These are phyloP conservation scores for Desoria tigrina DNA, from an alignment of 2,888 invertebrate genomes.

Conservation along the genomic window DNA sequence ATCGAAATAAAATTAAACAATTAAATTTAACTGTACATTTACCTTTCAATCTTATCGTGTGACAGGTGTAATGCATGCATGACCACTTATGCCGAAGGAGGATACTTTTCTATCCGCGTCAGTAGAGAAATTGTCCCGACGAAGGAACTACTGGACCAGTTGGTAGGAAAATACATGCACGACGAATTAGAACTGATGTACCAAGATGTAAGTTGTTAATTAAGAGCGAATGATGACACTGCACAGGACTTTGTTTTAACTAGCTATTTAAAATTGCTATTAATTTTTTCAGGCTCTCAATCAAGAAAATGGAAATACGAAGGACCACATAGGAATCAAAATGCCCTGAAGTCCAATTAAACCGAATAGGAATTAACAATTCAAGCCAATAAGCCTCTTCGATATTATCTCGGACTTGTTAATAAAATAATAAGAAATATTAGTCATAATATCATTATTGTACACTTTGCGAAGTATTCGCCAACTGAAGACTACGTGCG, in stretches of 20 bases:
- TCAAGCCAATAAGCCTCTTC: too few relatives aligned
- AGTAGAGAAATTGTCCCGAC: conserved; percentile 51
- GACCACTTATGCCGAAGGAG: conserved; percentile 47
- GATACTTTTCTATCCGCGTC: conserved; percentile 48
- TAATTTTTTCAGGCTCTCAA: conserved; percentile 24
- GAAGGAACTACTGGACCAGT: conserved; percentile 49
- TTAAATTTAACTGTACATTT: not conserved
- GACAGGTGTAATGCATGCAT: conserved; percentile 49
- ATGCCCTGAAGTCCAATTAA: not conserved
- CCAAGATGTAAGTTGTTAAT: conserved; percentile 44
- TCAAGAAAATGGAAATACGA: conserved; percentile 18
- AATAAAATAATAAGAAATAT: too few relatives aligned
- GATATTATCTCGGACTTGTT: too few relatives aligned
- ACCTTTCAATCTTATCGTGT: too few relatives aligned
- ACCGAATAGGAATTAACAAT: too few relatives aligned
- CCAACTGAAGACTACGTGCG: too few relatives aligned
- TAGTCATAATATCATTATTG: too few relatives aligned
- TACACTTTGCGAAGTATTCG: too few relatives aligned
- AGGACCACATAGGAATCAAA: conserved; percentile 24
- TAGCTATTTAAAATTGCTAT: too few relatives aligned
- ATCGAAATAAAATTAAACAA: too few relatives aligned
- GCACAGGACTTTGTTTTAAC: too few relatives aligned
- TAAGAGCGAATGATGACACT: too few relatives aligned
- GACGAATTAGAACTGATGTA: conserved; percentile 49
- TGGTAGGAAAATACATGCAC: conserved; percentile 49